Conservation (phyloP, 2,797 vertebrate genomes). For the Characodon lateralis region DNA sequence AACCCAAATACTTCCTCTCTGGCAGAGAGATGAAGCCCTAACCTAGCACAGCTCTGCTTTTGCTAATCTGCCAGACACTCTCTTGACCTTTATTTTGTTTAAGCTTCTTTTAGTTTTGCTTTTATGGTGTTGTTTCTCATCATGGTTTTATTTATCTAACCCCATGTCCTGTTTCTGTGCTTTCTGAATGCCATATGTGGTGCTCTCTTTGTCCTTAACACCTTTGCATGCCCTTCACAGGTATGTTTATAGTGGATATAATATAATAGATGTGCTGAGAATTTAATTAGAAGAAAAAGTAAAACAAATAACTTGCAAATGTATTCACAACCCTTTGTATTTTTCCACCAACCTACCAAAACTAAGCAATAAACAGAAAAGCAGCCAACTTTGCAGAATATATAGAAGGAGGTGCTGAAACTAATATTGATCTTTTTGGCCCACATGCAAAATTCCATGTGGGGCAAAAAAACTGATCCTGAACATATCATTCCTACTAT, state of each 20-base stretch:
- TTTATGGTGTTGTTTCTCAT: conserved; percentile 23
- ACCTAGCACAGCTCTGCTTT: conserved; percentile 59
- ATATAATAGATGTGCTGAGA: conserved; percentile 31
- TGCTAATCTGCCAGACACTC: conserved; percentile 42
- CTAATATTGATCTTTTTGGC: not conserved
- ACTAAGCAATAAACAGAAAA: not conserved
- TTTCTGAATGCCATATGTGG: conserved; percentile 7
- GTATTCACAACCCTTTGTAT: not conserved
- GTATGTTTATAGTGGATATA: conserved; percentile 32
- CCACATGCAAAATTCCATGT: not conserved
- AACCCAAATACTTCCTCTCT: conserved; percentile 81
- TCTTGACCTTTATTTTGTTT: conserved; percentile 42
- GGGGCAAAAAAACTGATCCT: not conserved
- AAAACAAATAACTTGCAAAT: not conserved
- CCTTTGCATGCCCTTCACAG: conserved; percentile 9
- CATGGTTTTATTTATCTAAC: conserved; percentile 28
- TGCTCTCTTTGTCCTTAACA: conserved; percentile 4
- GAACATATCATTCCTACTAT: not conserved
- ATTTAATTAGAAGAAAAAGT: not conserved
- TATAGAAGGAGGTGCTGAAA: not conserved
- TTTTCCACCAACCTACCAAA: not conserved
- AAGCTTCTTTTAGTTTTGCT: conserved; percentile 19
- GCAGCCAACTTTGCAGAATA: not conserved
- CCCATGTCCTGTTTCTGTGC: conserved; percentile 13
- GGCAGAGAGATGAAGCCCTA: conserved; percentile 58